phyloP scores from a whole-genome alignment of 2,113 vertebrate genomes.

The Porphyrio hochstetteri region DNA sequence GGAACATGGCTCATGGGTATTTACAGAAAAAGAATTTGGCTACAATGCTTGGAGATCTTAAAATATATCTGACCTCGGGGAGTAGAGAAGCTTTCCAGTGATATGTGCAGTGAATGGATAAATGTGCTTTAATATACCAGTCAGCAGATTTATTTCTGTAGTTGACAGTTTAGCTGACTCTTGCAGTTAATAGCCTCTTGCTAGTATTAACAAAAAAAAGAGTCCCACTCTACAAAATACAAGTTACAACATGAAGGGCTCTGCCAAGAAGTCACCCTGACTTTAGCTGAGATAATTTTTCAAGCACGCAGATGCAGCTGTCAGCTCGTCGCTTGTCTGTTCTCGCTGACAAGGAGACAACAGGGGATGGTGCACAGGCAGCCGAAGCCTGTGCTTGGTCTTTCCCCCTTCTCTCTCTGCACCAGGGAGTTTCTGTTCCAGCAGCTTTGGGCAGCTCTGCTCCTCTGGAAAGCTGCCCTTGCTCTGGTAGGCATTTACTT shows the following conservation, averaged over 20 bases:
- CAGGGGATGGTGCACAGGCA: background rate
- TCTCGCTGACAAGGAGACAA: background rate
- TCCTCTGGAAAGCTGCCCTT: background rate
- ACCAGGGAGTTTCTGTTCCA: background rate
- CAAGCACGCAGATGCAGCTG: background rate
- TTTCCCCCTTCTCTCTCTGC: background rate
- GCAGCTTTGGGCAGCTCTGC: background rate
- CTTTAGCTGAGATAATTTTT: conserved; percentile 7
- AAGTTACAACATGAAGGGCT: background rate
- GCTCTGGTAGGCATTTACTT: background rate
- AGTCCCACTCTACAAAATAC: background rate
- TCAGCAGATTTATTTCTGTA: conserved; percentile 44
- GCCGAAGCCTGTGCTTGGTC: rapidly evolving
- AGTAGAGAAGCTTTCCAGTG: background rate
- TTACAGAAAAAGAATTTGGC: background rate
- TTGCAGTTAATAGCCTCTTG: background rate
- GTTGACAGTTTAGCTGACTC: conserved; percentile 13
- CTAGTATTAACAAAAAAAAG: background rate
- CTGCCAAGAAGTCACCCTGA: conserved; percentile 15
- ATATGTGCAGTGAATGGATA: background rate
- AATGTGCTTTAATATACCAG: background rate
- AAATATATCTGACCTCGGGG: background rate
- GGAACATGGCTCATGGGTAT: background rate
- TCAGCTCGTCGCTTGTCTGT: background rate
- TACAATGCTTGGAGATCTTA: background rate